Evolutionary conservation across 2,888 invertebrate genomes (phyloP).

Genomic region (Octodonta nipae): DNA sequence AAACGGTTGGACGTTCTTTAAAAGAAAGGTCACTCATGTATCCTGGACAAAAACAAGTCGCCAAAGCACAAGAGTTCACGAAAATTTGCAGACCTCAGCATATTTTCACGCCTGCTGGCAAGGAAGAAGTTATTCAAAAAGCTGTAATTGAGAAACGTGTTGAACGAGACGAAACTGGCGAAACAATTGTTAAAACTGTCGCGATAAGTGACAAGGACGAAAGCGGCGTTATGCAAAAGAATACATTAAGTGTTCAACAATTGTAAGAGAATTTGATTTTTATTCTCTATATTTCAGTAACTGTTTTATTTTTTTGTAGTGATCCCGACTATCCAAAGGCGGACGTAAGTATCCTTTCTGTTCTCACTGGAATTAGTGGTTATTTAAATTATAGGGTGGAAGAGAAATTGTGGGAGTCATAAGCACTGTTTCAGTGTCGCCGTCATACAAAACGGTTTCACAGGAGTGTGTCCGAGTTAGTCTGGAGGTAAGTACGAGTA

Average conservation of each 20-base stretch:
- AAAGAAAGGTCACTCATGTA: conserved; percentile 6
- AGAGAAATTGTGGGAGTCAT: conserved; percentile 14
- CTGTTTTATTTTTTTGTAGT: not conserved
- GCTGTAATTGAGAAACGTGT: conserved; percentile 23
- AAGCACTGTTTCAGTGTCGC: conserved; percentile 15
- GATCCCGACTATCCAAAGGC: conserved; percentile 6
- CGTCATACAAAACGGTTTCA: conserved; percentile 8
- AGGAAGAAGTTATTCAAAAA: conserved; percentile 21
- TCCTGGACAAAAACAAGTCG: conserved; percentile 10
- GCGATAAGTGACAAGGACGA: conserved; percentile 17
- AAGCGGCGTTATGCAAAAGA: too few species aligned
- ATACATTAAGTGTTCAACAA: conserved; percentile 22
- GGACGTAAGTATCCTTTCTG: conserved; percentile 4
- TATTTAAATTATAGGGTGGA: conserved; percentile 2
- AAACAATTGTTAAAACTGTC: conserved; percentile 19
- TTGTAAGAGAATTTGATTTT: conserved; percentile 16
- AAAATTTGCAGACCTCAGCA: conserved; percentile 8
- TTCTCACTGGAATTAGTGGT: too few species aligned
- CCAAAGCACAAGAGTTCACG: conserved; percentile 8
- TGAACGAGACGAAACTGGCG: conserved; percentile 21
- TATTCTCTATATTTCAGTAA: not conserved
- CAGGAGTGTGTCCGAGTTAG: conserved; percentile 6
- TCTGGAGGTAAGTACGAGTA: not conserved
- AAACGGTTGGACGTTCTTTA: not conserved
- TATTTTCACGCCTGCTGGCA: conserved; percentile 20